phyloP scores from a whole-genome alignment of 1,140 invertebrate genomes.

The Drosophila paulistorum region DNA sequence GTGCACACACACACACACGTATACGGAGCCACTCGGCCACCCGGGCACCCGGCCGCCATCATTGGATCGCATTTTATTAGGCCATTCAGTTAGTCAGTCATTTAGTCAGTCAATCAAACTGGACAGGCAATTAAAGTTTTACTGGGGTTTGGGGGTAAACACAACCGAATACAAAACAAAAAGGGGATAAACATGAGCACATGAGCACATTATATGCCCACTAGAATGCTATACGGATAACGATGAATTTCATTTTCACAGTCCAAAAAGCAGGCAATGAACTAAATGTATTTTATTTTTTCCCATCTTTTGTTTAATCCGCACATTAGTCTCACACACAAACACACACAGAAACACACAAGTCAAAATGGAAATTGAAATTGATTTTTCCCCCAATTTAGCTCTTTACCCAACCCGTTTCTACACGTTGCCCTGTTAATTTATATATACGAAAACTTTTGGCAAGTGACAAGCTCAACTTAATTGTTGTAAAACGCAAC shows the following conservation, averaged over 20 bases:
- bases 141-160: slow-evolving; percentile 25
- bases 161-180: slow-evolving; percentile 3
- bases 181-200: slow-evolving; percentile 2
- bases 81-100: slow-evolving; percentile 77
- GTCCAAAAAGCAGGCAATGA: slow-evolving; percentile 39
- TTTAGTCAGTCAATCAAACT: slow-evolving; percentile 77
- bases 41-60: slow-evolving; percentile 6
- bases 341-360: background rate
- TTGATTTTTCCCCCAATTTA: background rate
- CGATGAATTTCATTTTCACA: slow-evolving; percentile 12
- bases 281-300: slow-evolving; percentile 7
- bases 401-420: background rate
- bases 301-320: slow-evolving; percentile 8
- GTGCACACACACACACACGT: slow-evolving; percentile 51
- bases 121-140: slow-evolving; percentile 74
- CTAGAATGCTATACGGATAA: slow-evolving; percentile 4
- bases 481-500: slow-evolving; percentile 13
- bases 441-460: slow-evolving; percentile 8
- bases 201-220: background rate
- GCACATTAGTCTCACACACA: too few species aligned
- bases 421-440: background rate
- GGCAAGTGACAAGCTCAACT: slow-evolving; percentile 7
- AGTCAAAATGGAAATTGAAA: slow-evolving; percentile 6
- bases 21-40: slow-evolving; percentile 20
- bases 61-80: slow-evolving; percentile 72